Evolutionary conservation across 2,113 vertebrate species (phyloP), one percentile per base, ranked within the genome.

Genomic region (Scomber scombrus): DNA sequence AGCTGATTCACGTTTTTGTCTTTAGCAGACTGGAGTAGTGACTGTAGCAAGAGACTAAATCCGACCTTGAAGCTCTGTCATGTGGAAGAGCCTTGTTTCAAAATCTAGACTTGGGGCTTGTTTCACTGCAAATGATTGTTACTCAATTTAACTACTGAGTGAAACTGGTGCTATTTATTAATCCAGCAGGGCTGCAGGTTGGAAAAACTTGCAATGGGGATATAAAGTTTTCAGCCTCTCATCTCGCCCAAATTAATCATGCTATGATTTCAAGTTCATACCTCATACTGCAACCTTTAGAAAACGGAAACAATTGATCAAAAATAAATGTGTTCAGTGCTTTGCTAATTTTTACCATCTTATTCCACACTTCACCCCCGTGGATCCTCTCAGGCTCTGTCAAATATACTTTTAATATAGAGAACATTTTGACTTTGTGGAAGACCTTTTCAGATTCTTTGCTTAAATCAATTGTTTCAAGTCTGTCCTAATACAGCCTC

Each of bases 71-170:
- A 52, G n/a, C n/a, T 50, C 34, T 40, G 23, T 65, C 21, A 51
- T 14, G 23, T 56, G 55, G 40, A 57, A 21, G 61, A 34, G 16
- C 60, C 66, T 58, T 65, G 13, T 67, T 73, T 51, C 0, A 31
- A 43, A 55, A 62, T 68, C n/a, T 18, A 45, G 46, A 73, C 16
- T 66, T 52, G 16, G 15, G 40, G 67, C 40, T 23, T 69, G 21
- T 26, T 21, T 46, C n/a, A 14, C 31, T 40, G 50, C 31, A 71
- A 49, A 75, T 47, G 11, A 73, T 14, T 60, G n/a, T 52, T 14
- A 45, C 46, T 62, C 14, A 46, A 26, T 15, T 67, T 31, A 49
- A 52, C 23, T 11, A 58, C 6, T 31, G 50, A 6, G 7, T 34
- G 46, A 63, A 63, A 64, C 46, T 58, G 11, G 46, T 52, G 61